Conservation (phyloP, 2,797 vertebrate species). For the Rhabdomys pumilio region DNA sequence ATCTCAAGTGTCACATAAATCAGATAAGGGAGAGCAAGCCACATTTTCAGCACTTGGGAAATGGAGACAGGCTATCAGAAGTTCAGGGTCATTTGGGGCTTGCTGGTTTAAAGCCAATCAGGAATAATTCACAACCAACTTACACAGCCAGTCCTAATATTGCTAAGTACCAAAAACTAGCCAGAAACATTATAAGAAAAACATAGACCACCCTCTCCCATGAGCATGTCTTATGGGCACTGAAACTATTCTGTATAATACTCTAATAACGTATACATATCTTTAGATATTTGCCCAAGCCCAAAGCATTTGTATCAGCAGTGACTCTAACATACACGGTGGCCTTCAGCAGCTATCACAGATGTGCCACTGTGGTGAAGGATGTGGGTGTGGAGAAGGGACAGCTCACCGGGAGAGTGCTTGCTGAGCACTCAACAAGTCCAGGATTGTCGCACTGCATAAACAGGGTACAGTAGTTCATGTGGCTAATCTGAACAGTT, state of each 20-base stretch:
- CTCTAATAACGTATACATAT: background rate
- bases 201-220: background rate
- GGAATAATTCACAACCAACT: background rate
- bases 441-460: background rate
- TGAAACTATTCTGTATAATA: background rate
- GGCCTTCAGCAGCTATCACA: background rate
- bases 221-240: background rate
- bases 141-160: background rate
- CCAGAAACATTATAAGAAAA: background rate
- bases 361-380: background rate
- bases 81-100: background rate
- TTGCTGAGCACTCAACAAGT: background rate
- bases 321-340: background rate
- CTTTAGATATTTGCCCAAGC: background rate
- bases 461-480: background rate
- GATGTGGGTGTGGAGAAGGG: background rate
- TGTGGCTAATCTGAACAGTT: background rate
- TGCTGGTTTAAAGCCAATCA: background rate
- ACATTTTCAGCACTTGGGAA: too few species aligned
- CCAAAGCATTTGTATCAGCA: background rate
- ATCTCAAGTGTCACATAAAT: background rate
- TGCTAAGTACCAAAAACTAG: background rate
- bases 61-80: background rate
- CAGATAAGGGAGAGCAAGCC: background rate
- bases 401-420: background rate